Conservation (phyloP, 2,113 vertebrate genomes). For the Acanthisitta chloris region DNA sequence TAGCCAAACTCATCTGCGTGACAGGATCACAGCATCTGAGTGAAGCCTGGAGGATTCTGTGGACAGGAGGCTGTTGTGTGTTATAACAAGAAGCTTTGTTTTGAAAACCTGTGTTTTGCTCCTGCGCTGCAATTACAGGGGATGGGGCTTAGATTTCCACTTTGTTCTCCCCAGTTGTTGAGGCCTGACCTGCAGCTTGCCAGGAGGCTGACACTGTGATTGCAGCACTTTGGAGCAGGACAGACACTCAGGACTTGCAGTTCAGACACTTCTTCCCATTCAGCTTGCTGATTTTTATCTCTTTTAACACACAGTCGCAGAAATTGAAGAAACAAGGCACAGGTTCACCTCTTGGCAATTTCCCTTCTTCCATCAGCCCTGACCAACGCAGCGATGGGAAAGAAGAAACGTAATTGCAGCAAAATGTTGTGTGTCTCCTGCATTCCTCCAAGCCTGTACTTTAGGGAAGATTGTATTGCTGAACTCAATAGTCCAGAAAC, state of each 20-base stretch:
- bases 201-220: not conserved
- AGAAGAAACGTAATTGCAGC: not conserved
- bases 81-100: not conserved
- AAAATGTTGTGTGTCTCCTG: not conserved
- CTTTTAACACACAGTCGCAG: not conserved
- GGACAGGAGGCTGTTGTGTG: not conserved
- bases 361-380: not conserved
- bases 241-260: not conserved
- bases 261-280: not conserved
- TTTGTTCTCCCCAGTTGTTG: not conserved
- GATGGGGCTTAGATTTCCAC: not conserved
- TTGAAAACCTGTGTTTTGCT: constrained; percentile 25
- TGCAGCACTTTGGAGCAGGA: not conserved
- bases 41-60: not conserved
- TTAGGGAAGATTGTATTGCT: not conserved
- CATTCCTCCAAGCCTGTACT: not conserved
- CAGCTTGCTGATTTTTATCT: not conserved
- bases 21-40: not conserved
- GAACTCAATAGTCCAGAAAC: not conserved
- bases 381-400: not conserved
- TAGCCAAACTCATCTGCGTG: not conserved
- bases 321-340: not conserved
- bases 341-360: not conserved
- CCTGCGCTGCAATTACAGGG: not conserved
- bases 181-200: not conserved